These are phyloP conservation scores for Zosterops pallidus DNA, from an alignment of 2,113 vertebrate genomes.

Conservation along the genomic window DNA sequence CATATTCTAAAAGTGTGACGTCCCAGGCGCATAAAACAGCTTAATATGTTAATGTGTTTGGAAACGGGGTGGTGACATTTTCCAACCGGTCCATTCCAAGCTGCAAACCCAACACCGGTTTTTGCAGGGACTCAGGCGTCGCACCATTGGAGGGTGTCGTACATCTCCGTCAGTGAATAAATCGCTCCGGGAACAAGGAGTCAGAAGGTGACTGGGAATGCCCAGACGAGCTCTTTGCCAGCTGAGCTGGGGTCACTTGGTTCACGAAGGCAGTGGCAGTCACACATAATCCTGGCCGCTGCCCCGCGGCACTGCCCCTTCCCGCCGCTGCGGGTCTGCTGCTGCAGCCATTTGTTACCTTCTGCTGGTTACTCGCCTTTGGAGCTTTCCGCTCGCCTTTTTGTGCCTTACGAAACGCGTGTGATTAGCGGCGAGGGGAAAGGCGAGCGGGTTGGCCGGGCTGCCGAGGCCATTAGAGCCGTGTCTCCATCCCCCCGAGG, in stretches of 20 bases:
- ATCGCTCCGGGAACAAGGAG: neutral
- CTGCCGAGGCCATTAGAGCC: slow-evolving; percentile 61
- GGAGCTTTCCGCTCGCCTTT: neutral
- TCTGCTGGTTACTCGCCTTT: neutral
- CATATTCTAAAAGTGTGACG: neutral
- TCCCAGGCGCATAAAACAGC: neutral
- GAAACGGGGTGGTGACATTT: neutral
- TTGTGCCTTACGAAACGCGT: neutral
- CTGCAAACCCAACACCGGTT: neutral
- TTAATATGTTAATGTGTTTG: neutral
- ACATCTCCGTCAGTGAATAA: neutral
- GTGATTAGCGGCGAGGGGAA: neutral
- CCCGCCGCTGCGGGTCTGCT: neutral
- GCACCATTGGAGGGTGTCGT: slow-evolving; percentile 45
- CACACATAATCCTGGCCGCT: neutral
- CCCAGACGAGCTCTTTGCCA: neutral
- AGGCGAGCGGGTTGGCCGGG: neutral
- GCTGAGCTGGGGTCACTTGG: slow-evolving; percentile 19
- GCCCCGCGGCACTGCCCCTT: neutral
- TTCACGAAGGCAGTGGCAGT: neutral
- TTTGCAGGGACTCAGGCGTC: neutral
- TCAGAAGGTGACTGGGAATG: neutral
- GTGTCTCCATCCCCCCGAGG: slow-evolving; percentile 28
- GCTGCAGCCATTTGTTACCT: neutral
- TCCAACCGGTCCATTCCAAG: neutral